A percentile compares a stretch with the other conserved stretches of the same genome.
phyloP scores from a whole-genome alignment of 2,797 vertebrate genomes.

The Steatocranus sp. region DNA sequence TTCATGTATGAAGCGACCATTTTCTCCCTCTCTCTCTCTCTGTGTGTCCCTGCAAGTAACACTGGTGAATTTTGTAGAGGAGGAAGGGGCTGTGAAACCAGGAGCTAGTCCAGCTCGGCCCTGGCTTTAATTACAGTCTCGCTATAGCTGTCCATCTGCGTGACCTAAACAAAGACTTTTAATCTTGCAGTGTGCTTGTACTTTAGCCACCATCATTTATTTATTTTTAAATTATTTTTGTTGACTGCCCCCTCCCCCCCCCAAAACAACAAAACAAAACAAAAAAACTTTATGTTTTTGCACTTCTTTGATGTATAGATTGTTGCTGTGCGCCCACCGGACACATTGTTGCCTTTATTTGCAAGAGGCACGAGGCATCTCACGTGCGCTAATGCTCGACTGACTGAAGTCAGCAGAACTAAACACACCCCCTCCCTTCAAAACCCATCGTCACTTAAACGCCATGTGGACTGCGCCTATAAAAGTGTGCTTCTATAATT shows the following conservation, averaged over 20 bases:
- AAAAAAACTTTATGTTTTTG: neutral
- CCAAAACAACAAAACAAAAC: fast-evolving
- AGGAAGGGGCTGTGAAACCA: neutral
- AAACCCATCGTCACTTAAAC: neutral
- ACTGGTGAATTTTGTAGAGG: constrained; percentile 34
- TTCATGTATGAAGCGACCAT: constrained; percentile 74
- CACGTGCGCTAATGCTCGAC: neutral
- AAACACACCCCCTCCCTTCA: neutral
- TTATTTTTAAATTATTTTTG: neutral
- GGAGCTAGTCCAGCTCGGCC: neutral
- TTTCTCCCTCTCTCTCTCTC: constrained; percentile 55
- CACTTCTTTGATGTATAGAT: neutral
- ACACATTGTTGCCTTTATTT: constrained; percentile 33
- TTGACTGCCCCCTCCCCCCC: neutral
- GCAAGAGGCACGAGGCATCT: constrained; percentile 19
- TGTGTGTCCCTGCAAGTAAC: constrained; percentile 38
- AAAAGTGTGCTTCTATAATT: neutral
- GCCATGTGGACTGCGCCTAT: constrained; percentile 19
- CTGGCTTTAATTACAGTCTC: neutral
- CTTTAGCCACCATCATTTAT: neutral
- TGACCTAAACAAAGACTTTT: neutral
- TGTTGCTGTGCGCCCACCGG: neutral
- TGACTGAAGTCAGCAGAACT: constrained; percentile 9
- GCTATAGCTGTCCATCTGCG: neutral
- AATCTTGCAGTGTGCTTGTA: neutral